Evolutionary conservation across 2,888 invertebrate genomes (phyloP).

Genomic region (Tinea trinotella): DNA sequence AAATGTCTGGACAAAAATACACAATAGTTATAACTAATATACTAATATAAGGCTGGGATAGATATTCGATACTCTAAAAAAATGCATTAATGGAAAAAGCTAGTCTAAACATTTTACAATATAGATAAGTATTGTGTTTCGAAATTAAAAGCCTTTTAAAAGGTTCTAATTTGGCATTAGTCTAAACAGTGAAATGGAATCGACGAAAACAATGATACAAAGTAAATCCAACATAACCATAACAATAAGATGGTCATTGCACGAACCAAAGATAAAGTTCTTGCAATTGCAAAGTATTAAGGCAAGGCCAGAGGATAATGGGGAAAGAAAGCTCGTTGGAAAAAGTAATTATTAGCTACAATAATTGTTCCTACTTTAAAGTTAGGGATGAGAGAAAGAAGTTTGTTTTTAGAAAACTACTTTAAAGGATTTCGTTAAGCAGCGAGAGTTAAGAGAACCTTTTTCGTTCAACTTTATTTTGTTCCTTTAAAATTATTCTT

Average conservation of each 20-base stretch:
- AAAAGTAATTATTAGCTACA: conserved; percentile 19
- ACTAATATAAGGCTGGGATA: too few species aligned
- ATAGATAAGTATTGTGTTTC: too few species aligned
- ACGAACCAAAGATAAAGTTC: conserved; percentile 18
- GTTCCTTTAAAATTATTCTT: too few species aligned
- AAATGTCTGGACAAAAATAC: too few species aligned
- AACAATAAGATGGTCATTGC: conserved; percentile 5
- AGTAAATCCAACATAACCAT: conserved; percentile 1
- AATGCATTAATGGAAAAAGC: too few species aligned
- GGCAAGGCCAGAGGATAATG: conserved; percentile 17
- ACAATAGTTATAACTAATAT: too few species aligned
- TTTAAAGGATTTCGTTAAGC: conserved; percentile 11
- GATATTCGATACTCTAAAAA: too few species aligned
- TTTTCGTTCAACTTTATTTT: not conserved
- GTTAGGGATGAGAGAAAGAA: conserved; percentile 13
- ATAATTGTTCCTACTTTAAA: conserved; percentile 19
- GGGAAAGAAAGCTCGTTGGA: conserved; percentile 19
- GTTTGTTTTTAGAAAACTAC: conserved; percentile 17
- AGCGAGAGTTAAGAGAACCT: conserved; percentile 4
- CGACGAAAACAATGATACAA: not conserved
- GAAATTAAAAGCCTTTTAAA: not conserved
- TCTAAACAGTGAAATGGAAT: not conserved
- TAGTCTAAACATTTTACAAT: not conserved
- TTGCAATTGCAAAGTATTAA: conserved; percentile 19
- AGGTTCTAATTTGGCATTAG: not conserved